Percentiles rank a stretch among this genome's conserved stretches.
Evolutionary conservation across 23 tunicate species (phyloP).

Genomic region (Oikopleura albicans): DNA sequence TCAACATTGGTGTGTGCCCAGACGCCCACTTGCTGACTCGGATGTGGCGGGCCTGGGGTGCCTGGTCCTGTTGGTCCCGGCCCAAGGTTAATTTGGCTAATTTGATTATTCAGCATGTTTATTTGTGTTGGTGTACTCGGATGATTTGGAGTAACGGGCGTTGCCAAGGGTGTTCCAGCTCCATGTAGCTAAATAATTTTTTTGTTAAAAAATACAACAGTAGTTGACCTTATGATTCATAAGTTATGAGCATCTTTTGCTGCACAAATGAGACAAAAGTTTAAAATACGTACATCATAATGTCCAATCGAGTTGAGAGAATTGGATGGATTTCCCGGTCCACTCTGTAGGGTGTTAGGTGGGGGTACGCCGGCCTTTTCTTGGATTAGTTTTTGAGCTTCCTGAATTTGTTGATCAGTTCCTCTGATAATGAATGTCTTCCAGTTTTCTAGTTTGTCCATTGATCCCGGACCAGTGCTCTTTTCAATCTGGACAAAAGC

Average conservation of each 20-base stretch:
- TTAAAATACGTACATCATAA: background rate
- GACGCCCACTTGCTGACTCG: background rate
- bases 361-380: slow-evolving; percentile 73
- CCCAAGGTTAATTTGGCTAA: background rate
- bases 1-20: background rate
- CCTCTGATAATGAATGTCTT: slow-evolving; percentile 89
- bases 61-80: background rate
- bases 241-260: too few species aligned
- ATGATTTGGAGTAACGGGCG: background rate
- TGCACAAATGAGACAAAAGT: background rate
- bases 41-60: slow-evolving; percentile 5
- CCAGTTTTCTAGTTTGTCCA: slow-evolving; percentile 30
- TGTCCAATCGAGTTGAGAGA: background rate
- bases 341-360: background rate
- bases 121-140: background rate
- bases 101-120: background rate
- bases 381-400: slow-evolving; percentile 62
- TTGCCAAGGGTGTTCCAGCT: background rate
- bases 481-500: slow-evolving; percentile 85
- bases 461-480: slow-evolving; percentile 70
- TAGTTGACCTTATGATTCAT: too few species aligned
- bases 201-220: too few species aligned
- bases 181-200: background rate
- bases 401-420: slow-evolving; percentile 64
- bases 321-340: background rate